A percentile compares a stretch with the other conserved stretches of the same genome.
phyloP scores from a whole-genome alignment of 2,113 vertebrate species.

The Notothenia rossii region DNA sequence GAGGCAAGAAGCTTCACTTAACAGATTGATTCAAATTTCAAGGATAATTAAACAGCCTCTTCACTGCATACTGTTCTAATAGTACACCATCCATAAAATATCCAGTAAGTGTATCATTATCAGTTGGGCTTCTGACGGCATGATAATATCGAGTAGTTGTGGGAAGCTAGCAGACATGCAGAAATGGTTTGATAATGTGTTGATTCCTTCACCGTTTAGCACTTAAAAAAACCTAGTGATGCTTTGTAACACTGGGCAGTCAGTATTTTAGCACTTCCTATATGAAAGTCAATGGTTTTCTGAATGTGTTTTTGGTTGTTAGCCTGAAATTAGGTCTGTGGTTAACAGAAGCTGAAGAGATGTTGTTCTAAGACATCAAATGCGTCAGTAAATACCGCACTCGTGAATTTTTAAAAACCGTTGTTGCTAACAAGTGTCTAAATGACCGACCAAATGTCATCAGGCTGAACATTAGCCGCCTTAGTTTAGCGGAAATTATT shows the following conservation, averaged over 20 bases:
- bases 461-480: no score
- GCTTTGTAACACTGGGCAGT: not conserved
- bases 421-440: no score
- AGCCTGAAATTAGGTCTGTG: no score
- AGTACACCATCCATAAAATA: not conserved
- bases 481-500: no score
- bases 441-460: no score
- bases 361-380: no score
- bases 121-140: not conserved
- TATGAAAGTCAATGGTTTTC: no score
- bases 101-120: not conserved
- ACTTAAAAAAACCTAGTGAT: not conserved
- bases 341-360: no score
- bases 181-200: not conserved
- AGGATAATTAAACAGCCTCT: conserved; percentile 9
- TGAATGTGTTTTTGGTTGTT: no score
- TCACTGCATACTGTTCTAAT: not conserved
- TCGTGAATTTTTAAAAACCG: no score
- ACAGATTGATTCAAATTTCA: not conserved
- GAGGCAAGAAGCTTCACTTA: conserved; percentile 9
- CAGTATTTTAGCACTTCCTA: no score
- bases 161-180: not conserved
- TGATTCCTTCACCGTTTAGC: conserved; percentile 9
- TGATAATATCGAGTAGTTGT: not conserved
- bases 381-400: no score